Evolutionary conservation across 2,113 vertebrate genomes (phyloP), one percentile per base, ranked within the genome.

Genomic region (Poeciliopsis turrubarensis): DNA sequence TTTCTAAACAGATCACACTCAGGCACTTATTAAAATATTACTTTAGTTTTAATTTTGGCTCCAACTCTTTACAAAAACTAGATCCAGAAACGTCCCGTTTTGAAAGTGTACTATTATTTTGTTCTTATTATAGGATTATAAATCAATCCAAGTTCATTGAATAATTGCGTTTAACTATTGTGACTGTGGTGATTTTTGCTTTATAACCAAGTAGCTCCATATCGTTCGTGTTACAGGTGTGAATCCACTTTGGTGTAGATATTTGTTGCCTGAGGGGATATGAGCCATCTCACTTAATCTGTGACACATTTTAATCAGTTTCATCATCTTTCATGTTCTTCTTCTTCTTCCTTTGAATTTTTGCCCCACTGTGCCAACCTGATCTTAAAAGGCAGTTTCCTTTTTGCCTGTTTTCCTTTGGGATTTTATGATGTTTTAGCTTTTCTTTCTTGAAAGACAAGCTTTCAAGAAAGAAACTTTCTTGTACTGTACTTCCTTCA

Each of bases 341-440:
- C 47, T 27, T 72, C 13, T 60, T 19, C 66, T 17, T 72, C n/a
- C 74, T 39, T 75, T 71, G 39, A 83, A 65, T 65, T 83, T 70
- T 77, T 68, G 25, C 29, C 30, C 34, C 8, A 13, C 71, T 77
- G 29, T 65, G 62, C 29, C 68, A 73, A 54, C 80, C 31, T 70
- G 65, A 73, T 82, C 60, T 82, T 69, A 22, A 32, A 37, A 57
- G 64, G 27, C 54, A 71, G 39, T 78, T 84, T 82, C 73, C 72
- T 64, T 86, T 85, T 82, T 41, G 19, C 9, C 47, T 22, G 9
- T 9, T 60, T 75, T 65, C 37, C 70, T 85, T 72, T 76, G 60
- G 65, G 71, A 65, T 82, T 71, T n/a, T 73, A 19, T 60, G 27
- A 44, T 31, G 27, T 51, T 68, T 31, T 27, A 47, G 70, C 44